Conservation (phyloP, 2,797 vertebrate genomes). For the Hephaestus fuliginosus region DNA sequence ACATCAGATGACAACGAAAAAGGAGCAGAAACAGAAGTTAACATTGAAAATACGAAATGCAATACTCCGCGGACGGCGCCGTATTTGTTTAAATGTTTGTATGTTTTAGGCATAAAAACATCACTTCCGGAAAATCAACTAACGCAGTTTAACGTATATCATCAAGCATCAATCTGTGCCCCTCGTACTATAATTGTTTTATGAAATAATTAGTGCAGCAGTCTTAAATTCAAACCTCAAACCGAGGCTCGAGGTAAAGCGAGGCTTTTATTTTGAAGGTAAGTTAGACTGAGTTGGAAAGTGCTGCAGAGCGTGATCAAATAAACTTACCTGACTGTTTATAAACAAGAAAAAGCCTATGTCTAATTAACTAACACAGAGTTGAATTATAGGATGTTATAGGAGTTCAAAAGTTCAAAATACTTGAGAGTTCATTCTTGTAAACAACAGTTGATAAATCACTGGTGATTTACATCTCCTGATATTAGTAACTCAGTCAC, state of each 20-base stretch:
- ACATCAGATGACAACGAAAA: not conserved
- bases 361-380: not conserved
- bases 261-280: constrained; percentile 52
- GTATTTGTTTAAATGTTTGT: not conserved
- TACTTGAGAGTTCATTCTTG: not conserved
- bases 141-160: not conserved
- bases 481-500: not conserved
- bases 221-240: not conserved
- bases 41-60: not conserved
- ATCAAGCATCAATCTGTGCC: rapidly evolving
- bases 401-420: not conserved
- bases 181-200: not conserved
- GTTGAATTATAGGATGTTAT: not conserved
- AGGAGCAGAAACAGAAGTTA: rapidly evolving
- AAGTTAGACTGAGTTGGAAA: not conserved
- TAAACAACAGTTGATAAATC: not conserved
- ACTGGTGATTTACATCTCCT: not conserved
- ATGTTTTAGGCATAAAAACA: not conserved
- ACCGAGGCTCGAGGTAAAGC: not conserved
- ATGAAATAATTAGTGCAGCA: not conserved
- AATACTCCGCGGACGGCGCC: rapidly evolving
- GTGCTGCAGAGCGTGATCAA: not conserved
- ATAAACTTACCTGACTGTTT: not conserved
- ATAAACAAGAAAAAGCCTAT: not conserved
- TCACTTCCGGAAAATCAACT: constrained; percentile 9